phyloP scores from a whole-genome alignment of 2,888 invertebrate genomes.

The Acleris holmiana region DNA sequence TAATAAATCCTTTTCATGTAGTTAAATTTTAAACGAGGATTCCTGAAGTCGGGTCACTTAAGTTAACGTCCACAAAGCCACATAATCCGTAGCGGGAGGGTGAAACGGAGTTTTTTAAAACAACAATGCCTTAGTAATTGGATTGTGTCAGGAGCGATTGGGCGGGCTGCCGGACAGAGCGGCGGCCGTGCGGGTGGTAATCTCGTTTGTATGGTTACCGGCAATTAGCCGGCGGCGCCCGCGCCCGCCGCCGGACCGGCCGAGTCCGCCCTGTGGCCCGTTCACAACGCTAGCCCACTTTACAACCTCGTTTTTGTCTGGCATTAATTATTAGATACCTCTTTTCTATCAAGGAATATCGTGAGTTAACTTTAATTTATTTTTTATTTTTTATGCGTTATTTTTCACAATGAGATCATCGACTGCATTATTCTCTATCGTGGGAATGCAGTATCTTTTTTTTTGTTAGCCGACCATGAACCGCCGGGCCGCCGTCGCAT shows the following conservation, averaged over 20 bases:
- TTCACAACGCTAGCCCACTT: slow-evolving; percentile 33
- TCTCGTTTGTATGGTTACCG: slow-evolving; percentile 68
- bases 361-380: too few relatives aligned
- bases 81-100: slow-evolving; percentile 24
- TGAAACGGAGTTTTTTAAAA: slow-evolving; percentile 43
- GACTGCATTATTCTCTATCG: slow-evolving; percentile 32
- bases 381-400: background rate
- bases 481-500: slow-evolving; percentile 25
- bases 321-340: too few relatives aligned
- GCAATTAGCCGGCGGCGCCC: slow-evolving; percentile 65
- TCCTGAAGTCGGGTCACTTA: slow-evolving; percentile 10
- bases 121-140: slow-evolving; percentile 59
- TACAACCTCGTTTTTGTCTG: background rate
- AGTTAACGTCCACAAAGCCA: slow-evolving; percentile 30
- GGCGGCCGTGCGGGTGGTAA: slow-evolving; percentile 51
- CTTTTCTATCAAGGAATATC: too few relatives aligned
- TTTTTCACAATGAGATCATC: slow-evolving; percentile 11
- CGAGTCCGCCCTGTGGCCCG: slow-evolving; percentile 35
- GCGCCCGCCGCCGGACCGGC: slow-evolving; percentile 37
- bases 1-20: too few relatives aligned
- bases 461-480: slow-evolving; percentile 30
- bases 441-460: slow-evolving; percentile 34
- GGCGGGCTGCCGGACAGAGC: slow-evolving; percentile 43
- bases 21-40: slow-evolving; percentile 5
- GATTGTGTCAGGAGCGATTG: slow-evolving; percentile 62